Base-by-base conservation (phyloP, 2,888 invertebrate genomes). In the Meandrusa payeni region DNA sequence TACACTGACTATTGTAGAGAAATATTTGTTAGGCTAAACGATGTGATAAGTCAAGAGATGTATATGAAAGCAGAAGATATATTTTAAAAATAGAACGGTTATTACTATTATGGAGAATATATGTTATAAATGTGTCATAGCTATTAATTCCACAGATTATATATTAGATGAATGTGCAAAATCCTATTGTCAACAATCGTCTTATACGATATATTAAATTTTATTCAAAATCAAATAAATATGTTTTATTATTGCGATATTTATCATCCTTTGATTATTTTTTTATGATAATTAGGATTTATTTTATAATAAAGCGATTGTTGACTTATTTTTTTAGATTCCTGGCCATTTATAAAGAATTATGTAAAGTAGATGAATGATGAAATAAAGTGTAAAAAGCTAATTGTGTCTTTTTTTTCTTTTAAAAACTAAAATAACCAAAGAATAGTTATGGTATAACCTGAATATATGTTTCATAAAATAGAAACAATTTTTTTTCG, bases 1-100 rank as follows among this genome's bases (percentile, higher is more conserved):
- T 87, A 87, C 87, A 87, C 87, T 87, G 87, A 85, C 81, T 86
- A 79, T 70, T 75, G 78, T 85, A 86, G 85, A 76, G 64, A 67
- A 46, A 44, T 55, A 78, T 80, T 78, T 76, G 66, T 77, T 86
- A 85, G 80, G 81, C 73, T 82, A 85, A 83, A 76, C 53, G 61
- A 82, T 81, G 86, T 87, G 85, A 87, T 87, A 83, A 80, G 76
- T 73, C 75, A 78, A 61, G 69, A 70, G 65, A 71, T 55, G 48
- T 54, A 55, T 59, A 58, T 53, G 51, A 51, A 47, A 47, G 46
- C 53, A 54, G 53, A 50, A 51, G 52, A 54, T 57, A 57, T 59
- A 60, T 60, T 59, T 59, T 55, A 57, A 60, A 31, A 51, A 55
- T 55, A 57, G 52, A 55, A 43, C 12, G 27, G 48, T 55, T 44